Conservation (phyloP, 2,797 vertebrate species). For the Alauda arvensis region DNA sequence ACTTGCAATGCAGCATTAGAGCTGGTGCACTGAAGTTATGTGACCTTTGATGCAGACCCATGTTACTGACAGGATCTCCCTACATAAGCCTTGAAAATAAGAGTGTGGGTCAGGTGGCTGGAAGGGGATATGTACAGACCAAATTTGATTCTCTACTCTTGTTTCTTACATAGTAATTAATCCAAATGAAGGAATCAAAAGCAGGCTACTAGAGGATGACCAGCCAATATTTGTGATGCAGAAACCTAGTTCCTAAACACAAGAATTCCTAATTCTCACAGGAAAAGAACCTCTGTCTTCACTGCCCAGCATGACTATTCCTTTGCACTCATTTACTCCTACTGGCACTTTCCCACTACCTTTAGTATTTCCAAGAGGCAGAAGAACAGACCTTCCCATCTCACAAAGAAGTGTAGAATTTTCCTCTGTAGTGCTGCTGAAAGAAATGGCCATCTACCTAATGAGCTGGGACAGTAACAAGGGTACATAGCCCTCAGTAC, state of each 20-base stretch:
- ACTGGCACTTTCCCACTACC: background rate
- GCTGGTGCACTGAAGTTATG: background rate
- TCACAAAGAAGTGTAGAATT: background rate
- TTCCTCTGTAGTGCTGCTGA: background rate
- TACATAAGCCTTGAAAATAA: background rate
- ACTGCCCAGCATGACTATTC: background rate
- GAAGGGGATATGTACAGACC: background rate
- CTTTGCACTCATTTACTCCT: background rate
- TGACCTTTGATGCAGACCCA: background rate
- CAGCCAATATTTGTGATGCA: background rate
- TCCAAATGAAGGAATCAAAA: background rate
- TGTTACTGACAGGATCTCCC: background rate
- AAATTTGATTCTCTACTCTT: background rate
- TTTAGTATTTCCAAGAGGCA: background rate
- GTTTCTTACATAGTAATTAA: background rate
- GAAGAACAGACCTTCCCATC: background rate
- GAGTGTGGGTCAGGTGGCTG: background rate
- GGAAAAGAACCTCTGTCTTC: background rate
- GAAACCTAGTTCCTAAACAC: background rate
- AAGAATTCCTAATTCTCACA: background rate
- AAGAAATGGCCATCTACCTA: background rate
- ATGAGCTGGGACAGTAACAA: background rate
- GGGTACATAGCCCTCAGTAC: background rate
- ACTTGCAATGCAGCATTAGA: background rate
- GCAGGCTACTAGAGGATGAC: background rate